Evolutionary conservation across 2,888 invertebrate genomes (phyloP).

Genomic region (Charanyca ferruginea): DNA sequence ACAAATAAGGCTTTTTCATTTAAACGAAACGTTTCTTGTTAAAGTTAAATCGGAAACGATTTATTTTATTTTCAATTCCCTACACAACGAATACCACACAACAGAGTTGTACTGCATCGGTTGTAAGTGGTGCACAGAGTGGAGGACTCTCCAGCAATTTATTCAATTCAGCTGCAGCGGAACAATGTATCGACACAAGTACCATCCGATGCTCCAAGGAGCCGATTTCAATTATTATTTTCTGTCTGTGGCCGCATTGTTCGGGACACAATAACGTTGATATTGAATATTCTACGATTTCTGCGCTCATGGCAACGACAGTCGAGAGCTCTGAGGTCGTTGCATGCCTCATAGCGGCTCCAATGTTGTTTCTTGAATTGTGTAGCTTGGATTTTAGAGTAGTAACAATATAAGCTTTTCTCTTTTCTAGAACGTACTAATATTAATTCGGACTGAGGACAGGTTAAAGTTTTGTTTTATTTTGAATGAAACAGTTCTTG

Average conservation of each 20-base stretch:
- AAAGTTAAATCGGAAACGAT: conserved; percentile 22
- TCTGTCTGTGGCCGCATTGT: conserved; percentile 60
- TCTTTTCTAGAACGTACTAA: neutral
- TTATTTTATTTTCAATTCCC: conserved; percentile 41
- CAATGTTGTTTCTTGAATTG: conserved; percentile 36
- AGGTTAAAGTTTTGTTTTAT: no score
- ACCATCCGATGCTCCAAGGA: conserved; percentile 56
- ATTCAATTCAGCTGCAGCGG: conserved; percentile 54
- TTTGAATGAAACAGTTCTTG: no score
- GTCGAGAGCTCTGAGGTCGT: conserved; percentile 13
- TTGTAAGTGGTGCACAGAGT: conserved; percentile 28
- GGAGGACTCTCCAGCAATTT: conserved; percentile 49
- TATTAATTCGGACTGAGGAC: neutral
- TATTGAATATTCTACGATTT: conserved; percentile 62
- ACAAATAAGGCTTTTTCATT: neutral
- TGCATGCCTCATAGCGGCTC: conserved; percentile 15
- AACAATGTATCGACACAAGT: conserved; percentile 60
- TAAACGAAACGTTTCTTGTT: conserved; percentile 4
- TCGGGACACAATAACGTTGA: conserved; percentile 58
- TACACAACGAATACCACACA: conserved; percentile 25
- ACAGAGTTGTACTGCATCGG: conserved; percentile 23
- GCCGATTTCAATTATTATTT: conserved; percentile 65
- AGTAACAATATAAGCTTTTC: conserved; percentile 11
- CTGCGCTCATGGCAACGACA: conserved; percentile 36
- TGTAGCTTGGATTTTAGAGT: conserved; percentile 9